Conservation (phyloP, 1,140 invertebrate genomes). For the Lepidurus apus region DNA sequence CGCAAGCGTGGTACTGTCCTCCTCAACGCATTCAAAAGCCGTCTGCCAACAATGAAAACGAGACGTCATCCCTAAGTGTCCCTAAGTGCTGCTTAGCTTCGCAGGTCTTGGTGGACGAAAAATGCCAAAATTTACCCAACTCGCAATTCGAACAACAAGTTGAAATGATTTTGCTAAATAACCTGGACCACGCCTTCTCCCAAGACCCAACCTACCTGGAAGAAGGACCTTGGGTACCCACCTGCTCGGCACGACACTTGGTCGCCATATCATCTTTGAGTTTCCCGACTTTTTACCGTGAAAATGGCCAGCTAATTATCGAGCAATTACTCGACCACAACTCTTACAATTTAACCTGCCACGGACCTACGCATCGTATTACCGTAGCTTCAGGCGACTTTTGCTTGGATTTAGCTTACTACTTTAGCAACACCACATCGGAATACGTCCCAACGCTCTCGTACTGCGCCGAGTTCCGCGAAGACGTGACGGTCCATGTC, state of each 20-base stretch:
- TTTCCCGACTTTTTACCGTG: not conserved
- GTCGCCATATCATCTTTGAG: not conserved
- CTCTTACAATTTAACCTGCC: not conserved
- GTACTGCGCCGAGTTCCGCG: not conserved
- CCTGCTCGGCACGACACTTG: not conserved
- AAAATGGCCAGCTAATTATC: not conserved
- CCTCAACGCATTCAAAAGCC: not conserved
- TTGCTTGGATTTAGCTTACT: not conserved
- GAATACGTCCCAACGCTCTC: not conserved
- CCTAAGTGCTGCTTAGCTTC: constrained; percentile 22
- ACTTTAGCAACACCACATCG: not conserved
- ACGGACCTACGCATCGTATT: not conserved
- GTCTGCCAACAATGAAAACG: not conserved
- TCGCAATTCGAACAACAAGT: not conserved
- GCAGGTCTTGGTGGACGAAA: not conserved
- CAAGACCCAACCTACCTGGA: not conserved
- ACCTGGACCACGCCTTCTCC: not conserved
- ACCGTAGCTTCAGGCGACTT: not conserved
- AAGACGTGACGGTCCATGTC: not conserved
- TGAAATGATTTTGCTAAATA: not conserved
- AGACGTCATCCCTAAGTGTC: not conserved
- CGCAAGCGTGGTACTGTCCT: constrained; percentile 23
- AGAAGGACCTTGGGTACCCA: not conserved
- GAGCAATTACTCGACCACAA: not conserved
- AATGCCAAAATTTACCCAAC: not conserved